Percentiles rank a stretch among this genome's conserved stretches.
phyloP scores from a whole-genome alignment of 2,888 invertebrate genomes.

The Nebria brevicollis region DNA sequence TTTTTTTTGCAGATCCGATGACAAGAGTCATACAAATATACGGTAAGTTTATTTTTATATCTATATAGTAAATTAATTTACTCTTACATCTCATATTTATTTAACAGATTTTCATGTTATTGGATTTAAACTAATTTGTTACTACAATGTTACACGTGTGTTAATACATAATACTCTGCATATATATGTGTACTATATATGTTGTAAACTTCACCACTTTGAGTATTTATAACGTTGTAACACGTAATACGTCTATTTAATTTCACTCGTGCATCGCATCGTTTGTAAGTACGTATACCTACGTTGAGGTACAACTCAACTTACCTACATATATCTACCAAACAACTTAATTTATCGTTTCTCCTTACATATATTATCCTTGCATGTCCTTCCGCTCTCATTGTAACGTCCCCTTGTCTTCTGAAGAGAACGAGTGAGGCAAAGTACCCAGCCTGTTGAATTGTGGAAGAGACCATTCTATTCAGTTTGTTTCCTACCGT shows the following conservation, averaged over 20 bases:
- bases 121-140: no score
- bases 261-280: constrained; percentile 9
- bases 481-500: constrained; percentile 34
- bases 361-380: constrained; percentile 45
- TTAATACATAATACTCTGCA: not conserved
- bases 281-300: constrained; percentile 27
- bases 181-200: not conserved
- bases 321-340: constrained; percentile 9
- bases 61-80: no score
- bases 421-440: not conserved
- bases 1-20: not conserved
- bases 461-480: constrained; percentile 40
- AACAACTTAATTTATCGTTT: constrained; percentile 39
- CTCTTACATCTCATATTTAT: no score
- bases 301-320: constrained; percentile 14
- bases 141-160: not conserved
- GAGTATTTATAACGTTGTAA: constrained; percentile 27
- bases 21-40: not conserved
- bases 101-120: no score
- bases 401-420: constrained; percentile 33
- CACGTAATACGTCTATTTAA: constrained; percentile 42
- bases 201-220: constrained; percentile 17
- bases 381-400: constrained; percentile 45
- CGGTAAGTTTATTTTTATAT: not conserved
- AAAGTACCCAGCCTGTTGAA: constrained; percentile 36